Conservation (phyloP, 2,888 invertebrate species). For the Abscondita cerata region DNA sequence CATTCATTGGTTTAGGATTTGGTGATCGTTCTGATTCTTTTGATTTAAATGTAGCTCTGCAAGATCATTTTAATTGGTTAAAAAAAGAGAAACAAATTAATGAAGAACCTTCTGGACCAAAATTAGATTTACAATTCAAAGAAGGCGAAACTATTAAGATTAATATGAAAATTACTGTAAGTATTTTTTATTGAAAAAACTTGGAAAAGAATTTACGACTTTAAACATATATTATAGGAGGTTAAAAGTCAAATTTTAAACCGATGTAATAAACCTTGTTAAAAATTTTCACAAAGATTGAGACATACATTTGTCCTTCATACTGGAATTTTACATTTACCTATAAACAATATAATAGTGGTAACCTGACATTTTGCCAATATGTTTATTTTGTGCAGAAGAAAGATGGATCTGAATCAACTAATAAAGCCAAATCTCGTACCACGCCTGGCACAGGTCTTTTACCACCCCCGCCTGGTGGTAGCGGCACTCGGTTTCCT, state of each 20-base stretch:
- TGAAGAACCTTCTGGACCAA: conserved; percentile 78
- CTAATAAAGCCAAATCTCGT: conserved; percentile 70
- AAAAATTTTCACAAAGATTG: too few relatives aligned
- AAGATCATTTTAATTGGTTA: conserved; percentile 97
- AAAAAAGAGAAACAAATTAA: conserved; percentile 82
- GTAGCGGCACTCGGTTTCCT: conserved; percentile 77
- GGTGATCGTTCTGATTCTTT: conserved; percentile 98
- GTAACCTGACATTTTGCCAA: too few relatives aligned
- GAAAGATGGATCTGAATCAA: conserved; percentile 83
- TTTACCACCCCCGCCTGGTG: conserved; percentile 86
- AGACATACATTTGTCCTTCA: too few relatives aligned
- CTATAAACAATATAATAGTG: too few relatives aligned
- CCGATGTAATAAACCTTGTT: too few relatives aligned
- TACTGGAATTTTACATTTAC: too few relatives aligned
- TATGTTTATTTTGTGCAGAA: conserved; percentile 68
- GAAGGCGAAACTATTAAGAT: conserved; percentile 99
- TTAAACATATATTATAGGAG: too few relatives aligned
- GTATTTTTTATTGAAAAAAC: conserved; percentile 34
- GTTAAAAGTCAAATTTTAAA: too few relatives aligned
- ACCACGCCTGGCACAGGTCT: conserved; percentile 60
- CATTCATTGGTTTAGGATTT: conserved; percentile 97
- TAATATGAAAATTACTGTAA: conserved; percentile 95
- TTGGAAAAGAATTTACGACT: background rate
- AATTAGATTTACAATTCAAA: conserved; percentile 96
- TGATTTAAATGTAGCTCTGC: conserved; percentile 97